Evolutionary conservation across 2,113 vertebrate species (phyloP).

Genomic region (Labrus mixtus): DNA sequence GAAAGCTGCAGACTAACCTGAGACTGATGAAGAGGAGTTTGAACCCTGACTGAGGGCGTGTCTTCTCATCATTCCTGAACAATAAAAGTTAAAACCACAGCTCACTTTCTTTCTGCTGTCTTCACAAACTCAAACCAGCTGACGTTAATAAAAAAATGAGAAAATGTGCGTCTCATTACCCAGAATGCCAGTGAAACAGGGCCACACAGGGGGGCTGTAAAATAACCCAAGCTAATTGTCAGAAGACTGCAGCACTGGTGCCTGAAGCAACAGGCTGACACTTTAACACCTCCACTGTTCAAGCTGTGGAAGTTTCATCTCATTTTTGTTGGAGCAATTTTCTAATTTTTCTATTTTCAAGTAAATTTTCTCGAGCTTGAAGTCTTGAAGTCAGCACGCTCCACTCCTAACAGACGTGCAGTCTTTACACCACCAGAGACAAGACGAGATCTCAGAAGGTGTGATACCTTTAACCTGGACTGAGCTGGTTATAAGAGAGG

Average conservation of each 20-base stretch:
- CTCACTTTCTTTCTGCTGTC: slow-evolving; percentile 8
- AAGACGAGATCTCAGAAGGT: too few species aligned
- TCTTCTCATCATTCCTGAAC: not conserved
- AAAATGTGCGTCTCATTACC: slow-evolving; percentile 40
- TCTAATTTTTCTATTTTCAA: too few species aligned
- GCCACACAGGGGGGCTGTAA: slow-evolving; percentile 32
- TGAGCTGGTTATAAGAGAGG: too few species aligned
- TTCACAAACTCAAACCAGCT: slow-evolving; percentile 17
- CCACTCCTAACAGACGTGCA: too few species aligned
- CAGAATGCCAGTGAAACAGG: slow-evolving; percentile 3
- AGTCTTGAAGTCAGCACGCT: too few species aligned
- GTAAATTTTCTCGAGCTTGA: too few species aligned
- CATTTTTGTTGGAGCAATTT: too few species aligned
- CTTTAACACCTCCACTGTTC: not conserved
- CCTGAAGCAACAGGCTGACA: not conserved
- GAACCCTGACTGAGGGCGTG: not conserved
- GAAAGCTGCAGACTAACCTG: too few species aligned
- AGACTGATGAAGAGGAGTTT: not conserved
- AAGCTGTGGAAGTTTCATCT: too few species aligned
- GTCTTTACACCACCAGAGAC: too few species aligned
- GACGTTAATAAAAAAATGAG: not conserved
- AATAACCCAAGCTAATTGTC: slow-evolving; percentile 25
- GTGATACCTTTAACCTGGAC: too few species aligned
- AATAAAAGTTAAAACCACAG: not conserved
- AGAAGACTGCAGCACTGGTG: slow-evolving; percentile 7